Evolutionary conservation across 2,797 vertebrate species (phyloP).

Genomic region (Tapera naevia): DNA sequence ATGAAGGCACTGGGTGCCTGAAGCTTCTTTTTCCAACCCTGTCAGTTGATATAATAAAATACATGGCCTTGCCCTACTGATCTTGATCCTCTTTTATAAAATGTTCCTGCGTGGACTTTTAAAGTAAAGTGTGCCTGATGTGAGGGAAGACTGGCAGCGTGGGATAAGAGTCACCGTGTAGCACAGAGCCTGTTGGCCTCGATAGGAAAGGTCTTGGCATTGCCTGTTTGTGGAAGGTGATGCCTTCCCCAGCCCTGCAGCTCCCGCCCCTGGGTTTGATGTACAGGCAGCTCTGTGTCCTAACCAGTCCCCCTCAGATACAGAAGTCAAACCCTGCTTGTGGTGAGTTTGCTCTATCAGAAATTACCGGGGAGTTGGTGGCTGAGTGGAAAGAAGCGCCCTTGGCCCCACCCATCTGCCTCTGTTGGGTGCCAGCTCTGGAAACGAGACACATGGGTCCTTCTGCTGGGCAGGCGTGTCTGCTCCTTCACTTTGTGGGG

Average conservation of each 20-base stretch:
- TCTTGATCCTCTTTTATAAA: background rate
- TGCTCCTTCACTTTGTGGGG: background rate
- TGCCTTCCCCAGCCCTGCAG: background rate
- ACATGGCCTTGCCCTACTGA: background rate
- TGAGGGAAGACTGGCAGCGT: background rate
- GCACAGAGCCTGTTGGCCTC: background rate
- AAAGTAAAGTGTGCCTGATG: background rate
- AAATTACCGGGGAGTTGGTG: background rate
- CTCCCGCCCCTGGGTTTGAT: rapidly evolving
- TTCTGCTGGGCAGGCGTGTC: rapidly evolving
- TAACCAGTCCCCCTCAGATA: background rate
- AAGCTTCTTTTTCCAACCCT: background rate
- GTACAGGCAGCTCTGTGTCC: background rate
- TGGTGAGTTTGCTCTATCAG: background rate
- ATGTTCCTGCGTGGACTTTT: background rate
- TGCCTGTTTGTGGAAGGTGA: rapidly evolving
- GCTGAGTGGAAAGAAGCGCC: background rate
- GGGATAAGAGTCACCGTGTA: background rate
- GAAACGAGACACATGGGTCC: background rate
- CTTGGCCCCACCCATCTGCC: background rate
- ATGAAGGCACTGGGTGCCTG: background rate
- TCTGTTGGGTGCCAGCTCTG: background rate
- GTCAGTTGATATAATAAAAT: background rate
- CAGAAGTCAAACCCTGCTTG: background rate
- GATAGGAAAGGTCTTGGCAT: rapidly evolving